Conservation (phyloP, 2,113 vertebrate genomes). For the Perca fluviatilis region DNA sequence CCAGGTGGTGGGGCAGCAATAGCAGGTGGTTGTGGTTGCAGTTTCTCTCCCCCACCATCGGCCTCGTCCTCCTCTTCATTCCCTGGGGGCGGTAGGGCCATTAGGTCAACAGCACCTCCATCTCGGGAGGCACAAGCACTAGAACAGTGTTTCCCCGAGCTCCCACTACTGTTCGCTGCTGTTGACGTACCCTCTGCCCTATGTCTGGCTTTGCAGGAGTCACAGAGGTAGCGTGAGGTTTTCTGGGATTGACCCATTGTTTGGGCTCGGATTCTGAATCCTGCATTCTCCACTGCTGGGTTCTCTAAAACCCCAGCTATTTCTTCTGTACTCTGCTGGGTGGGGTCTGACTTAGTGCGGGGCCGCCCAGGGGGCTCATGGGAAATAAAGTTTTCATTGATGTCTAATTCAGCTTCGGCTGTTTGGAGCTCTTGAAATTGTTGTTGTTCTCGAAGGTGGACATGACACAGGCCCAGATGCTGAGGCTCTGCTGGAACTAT, state of each 20-base stretch:
- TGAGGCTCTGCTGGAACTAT: slow-evolving; percentile 87
- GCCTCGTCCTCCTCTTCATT: slow-evolving; percentile 89
- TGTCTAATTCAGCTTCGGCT: slow-evolving; percentile 86
- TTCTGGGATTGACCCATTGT: slow-evolving; percentile 90
- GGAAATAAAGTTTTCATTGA: slow-evolving; percentile 96
- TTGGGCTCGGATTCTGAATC: slow-evolving; percentile 89
- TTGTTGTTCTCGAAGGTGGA: slow-evolving; percentile 95
- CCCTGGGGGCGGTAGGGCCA: slow-evolving; percentile 93
- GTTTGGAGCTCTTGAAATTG: slow-evolving; percentile 88
- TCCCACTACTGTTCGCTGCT: slow-evolving; percentile 64
- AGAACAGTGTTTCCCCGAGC: slow-evolving; percentile 80
- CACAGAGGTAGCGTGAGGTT: slow-evolving; percentile 89
- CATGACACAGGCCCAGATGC: slow-evolving; percentile 95
- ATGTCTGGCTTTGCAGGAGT: slow-evolving; percentile 94
- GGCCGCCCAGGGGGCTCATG: slow-evolving; percentile 88
- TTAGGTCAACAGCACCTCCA: slow-evolving; percentile 92
- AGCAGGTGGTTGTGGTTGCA: slow-evolving; percentile 88
- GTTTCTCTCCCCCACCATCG: slow-evolving; percentile 80
- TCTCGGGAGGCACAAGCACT: slow-evolving; percentile 87
- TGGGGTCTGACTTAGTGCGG: slow-evolving; percentile 97
- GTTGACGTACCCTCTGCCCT: slow-evolving; percentile 81
- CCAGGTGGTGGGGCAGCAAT: slow-evolving; percentile 96
- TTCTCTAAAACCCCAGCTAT: slow-evolving; percentile 78
- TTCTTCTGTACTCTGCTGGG: slow-evolving; percentile 91
- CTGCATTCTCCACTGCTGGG: slow-evolving; percentile 80